Evolutionary conservation across 2,888 invertebrate genomes (phyloP), one percentile per base, ranked within the genome.

Genomic region (Cactoblastis cactorum): DNA sequence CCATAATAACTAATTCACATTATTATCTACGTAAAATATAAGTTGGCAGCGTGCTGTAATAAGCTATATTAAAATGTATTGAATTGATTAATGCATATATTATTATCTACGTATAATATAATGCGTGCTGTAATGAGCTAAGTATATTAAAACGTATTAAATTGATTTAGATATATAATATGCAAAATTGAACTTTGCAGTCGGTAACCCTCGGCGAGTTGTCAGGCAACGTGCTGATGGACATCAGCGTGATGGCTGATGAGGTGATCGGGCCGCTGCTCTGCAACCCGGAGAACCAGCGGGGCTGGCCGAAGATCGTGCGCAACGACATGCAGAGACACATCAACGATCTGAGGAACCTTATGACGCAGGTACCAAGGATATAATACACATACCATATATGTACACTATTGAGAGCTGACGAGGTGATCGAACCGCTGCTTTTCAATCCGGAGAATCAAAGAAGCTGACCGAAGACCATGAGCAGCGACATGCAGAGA

Each of bases 271-370:
- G 94, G 5, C 95, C 95, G 0, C 69, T 95, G 34, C 80, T 95
- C 2, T 93, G 93, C 37, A 95, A 95, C 74, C 90, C 92, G 0
- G 90, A 89, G 33, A 95, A 95, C 76, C 94, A 94, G 65, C 80
- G 69, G 18, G 93, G 92, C 2, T 96, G 95, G 95, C 95, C 96
- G 0, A 90, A 91, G 55, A 91, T 94, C 9, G 93, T 95, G 2
- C 88, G 91, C 3, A 92, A 93, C 53, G 95, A 95, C 68, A 93
- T 95, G 69, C 92, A 91, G 57, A 90, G 90, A 22, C 94, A 95
- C 67, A 91, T 94, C 0, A 92, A 93, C 56, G 91, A 92, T 5
- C 86, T 95, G 57, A 92, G 93, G 57, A 94, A 92, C 69, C 87
- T 92, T 49, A 92, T 95, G n/a, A n/a, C n/a, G n/a, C n/a, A n/a